Percentiles rank a stretch among this genome's conserved stretches.
These are phyloP conservation scores for Penaeus indicus DNA, from an alignment of 1,140 invertebrate species.

Conservation along the genomic window DNA sequence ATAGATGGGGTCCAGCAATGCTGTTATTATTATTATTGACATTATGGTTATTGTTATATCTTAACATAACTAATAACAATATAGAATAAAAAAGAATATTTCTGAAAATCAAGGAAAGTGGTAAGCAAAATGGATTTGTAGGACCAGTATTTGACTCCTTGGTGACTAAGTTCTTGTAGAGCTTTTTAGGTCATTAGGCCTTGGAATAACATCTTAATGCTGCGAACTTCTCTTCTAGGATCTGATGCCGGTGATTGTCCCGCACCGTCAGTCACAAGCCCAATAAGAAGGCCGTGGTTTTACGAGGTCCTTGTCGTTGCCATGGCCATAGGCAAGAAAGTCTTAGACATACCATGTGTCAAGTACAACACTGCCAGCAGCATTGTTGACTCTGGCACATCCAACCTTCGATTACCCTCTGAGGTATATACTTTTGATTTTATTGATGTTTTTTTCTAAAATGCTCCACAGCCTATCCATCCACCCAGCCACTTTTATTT, in stretches of 20 bases:
- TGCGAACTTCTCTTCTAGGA: background rate
- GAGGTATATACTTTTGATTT: background rate
- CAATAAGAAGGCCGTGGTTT: constrained; percentile 51
- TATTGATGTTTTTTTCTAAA: background rate
- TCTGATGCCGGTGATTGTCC: constrained; percentile 18
- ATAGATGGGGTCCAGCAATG: too few species aligned
- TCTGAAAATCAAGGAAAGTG: too few species aligned
- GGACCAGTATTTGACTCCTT: too few species aligned
- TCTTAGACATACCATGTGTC: constrained; percentile 32
- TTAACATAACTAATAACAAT: too few species aligned
- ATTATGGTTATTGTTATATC: too few species aligned
- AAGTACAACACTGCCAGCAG: constrained; percentile 52
- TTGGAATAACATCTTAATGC: too few species aligned
- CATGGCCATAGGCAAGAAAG: constrained; percentile 1
- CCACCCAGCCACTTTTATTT: too few species aligned
- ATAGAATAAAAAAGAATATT: too few species aligned
- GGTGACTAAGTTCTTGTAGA: too few species aligned
- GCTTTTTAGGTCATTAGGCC: too few species aligned
- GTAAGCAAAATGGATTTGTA: too few species aligned
- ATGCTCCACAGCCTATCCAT: background rate
- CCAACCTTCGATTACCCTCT: constrained; percentile 38
- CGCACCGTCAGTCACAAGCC: constrained; percentile 11
- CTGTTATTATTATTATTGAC: too few species aligned
- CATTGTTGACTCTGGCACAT: constrained; percentile 50
- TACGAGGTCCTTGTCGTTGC: constrained; percentile 43